Evolutionary conservation across 2,113 vertebrate species (phyloP).

Genomic region (Pyxicephalus adspersus): DNA sequence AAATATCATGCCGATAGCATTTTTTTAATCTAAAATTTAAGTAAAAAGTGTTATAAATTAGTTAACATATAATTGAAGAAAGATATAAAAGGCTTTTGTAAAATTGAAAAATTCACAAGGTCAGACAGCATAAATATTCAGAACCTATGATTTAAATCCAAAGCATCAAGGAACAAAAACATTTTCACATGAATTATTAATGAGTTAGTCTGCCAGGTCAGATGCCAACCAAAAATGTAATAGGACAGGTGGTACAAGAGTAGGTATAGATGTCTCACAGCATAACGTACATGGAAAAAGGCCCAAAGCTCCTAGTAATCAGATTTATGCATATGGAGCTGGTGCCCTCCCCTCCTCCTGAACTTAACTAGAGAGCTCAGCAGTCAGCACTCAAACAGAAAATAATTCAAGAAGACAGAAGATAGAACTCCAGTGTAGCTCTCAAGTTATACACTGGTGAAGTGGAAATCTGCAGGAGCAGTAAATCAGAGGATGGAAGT

Average conservation of each 20-base stretch:
- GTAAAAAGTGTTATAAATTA: conserved; percentile 46
- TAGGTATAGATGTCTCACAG: conserved; percentile 11
- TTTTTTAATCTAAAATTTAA: conserved; percentile 32
- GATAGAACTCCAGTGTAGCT: conserved; percentile 27
- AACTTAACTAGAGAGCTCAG: conserved; percentile 37
- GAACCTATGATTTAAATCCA: conserved; percentile 46
- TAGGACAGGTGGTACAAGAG: conserved; percentile 30
- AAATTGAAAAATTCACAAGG: conserved; percentile 49
- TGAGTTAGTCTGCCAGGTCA: conserved; percentile 33
- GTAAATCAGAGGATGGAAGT: conserved; percentile 14
- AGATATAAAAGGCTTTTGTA: conserved; percentile 48
- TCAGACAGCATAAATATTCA: conserved; percentile 51
- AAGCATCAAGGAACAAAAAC: conserved; percentile 54
- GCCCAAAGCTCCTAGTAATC: conserved; percentile 29
- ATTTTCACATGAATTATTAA: conserved; percentile 47
- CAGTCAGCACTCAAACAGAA: conserved; percentile 43
- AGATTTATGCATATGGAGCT: conserved; percentile 46
- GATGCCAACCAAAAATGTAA: conserved; percentile 40
- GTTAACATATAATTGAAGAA: conserved; percentile 38
- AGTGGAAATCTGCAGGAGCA: conserved; percentile 22
- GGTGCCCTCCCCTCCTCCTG: conserved; percentile 4
- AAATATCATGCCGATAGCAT: conserved; percentile 19
- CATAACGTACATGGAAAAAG: neutral
- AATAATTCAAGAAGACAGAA: conserved; percentile 47
- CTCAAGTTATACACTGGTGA: conserved; percentile 5